A percentile compares a stretch with the other conserved stretches of the same genome.
Conservation (phyloP, 1,140 invertebrate genomes). For the Drosophila persimilis region DNA sequence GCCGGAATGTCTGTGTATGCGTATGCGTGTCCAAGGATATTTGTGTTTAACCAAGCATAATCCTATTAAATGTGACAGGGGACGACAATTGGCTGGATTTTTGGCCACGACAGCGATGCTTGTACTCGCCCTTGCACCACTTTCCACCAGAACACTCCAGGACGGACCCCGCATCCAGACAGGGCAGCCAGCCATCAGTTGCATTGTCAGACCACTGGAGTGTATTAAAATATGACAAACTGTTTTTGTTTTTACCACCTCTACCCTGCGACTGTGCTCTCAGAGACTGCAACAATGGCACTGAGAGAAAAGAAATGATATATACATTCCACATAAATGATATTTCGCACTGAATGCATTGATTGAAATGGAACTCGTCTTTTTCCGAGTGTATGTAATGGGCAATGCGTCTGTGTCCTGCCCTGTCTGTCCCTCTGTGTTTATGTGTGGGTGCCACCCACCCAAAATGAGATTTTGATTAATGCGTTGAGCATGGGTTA, state of each 20-base stretch:
- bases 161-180: neutral
- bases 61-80: slow-evolving; percentile 75
- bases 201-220: slow-evolving; percentile 63
- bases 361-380: too few species aligned
- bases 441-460: slow-evolving; percentile 4
- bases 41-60: slow-evolving; percentile 79
- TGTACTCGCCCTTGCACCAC: neutral
- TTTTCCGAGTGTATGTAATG: slow-evolving; percentile 9
- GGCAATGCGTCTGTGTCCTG: neutral
- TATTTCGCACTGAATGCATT: too few species aligned
- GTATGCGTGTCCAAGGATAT: slow-evolving; percentile 51
- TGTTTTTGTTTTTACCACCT: slow-evolving; percentile 56
- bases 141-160: too few species aligned
- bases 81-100: slow-evolving; percentile 75
- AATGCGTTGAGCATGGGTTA: slow-evolving; percentile 52
- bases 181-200: slow-evolving; percentile 7
- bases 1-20: slow-evolving; percentile 4
- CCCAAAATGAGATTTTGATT: slow-evolving; percentile 74
- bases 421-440: neutral
- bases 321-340: too few species aligned
- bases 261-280: neutral
- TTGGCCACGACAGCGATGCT: slow-evolving; percentile 49
- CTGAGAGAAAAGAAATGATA: too few species aligned
- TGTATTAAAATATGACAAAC: slow-evolving; percentile 77
- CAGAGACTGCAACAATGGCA: too few species aligned